Percentiles rank a stretch among this genome's conserved stretches.
phyloP scores from a whole-genome alignment of 53 echinoderm and acorn worm genomes.

The Actinopyga echinites region DNA sequence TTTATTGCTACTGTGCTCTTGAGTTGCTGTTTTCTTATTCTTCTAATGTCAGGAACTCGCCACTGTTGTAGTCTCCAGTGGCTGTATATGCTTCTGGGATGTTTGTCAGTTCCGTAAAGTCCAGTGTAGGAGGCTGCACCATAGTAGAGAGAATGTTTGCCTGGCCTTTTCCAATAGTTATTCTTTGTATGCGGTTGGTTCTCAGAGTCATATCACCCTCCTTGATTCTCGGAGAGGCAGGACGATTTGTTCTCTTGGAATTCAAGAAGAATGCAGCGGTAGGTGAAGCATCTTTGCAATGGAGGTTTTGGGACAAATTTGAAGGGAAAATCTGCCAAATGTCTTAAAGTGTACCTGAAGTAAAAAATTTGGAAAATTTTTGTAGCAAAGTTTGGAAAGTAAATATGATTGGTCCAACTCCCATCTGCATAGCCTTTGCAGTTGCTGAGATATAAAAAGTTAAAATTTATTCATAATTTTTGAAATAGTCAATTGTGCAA shows the following conservation, averaged over 20 bases:
- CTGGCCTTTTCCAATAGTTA: conserved; percentile 71
- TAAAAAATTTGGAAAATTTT: too few relatives aligned
- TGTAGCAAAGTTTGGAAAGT: too few relatives aligned
- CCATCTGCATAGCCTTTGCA: too few relatives aligned
- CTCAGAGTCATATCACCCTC: conserved; percentile 92
- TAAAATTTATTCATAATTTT: too few relatives aligned
- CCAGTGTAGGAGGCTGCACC: conserved; percentile 51
- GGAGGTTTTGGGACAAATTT: neutral
- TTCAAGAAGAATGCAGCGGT: conserved; percentile 87
- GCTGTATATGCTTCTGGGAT: conserved; percentile 80
- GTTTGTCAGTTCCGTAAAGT: conserved; percentile 64
- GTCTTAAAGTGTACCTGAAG: too few relatives aligned
- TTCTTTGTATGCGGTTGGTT: conserved; percentile 92
- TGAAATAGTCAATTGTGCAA: too few relatives aligned
- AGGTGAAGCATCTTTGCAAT: conserved; percentile 7
- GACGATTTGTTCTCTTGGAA: conserved; percentile 62
- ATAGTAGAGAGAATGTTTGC: conserved; percentile 88
- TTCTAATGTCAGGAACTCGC: conserved; percentile 72
- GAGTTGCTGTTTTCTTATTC: too few relatives aligned
- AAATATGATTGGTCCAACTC: too few relatives aligned
- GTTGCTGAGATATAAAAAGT: too few relatives aligned
- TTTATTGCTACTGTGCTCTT: too few relatives aligned
- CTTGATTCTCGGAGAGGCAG: conserved; percentile 69
- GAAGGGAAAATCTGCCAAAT: neutral
- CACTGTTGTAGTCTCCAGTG: conserved; percentile 73